Conservation (phyloP, 2,113 vertebrate genomes). For the Mohoua ochrocephala region DNA sequence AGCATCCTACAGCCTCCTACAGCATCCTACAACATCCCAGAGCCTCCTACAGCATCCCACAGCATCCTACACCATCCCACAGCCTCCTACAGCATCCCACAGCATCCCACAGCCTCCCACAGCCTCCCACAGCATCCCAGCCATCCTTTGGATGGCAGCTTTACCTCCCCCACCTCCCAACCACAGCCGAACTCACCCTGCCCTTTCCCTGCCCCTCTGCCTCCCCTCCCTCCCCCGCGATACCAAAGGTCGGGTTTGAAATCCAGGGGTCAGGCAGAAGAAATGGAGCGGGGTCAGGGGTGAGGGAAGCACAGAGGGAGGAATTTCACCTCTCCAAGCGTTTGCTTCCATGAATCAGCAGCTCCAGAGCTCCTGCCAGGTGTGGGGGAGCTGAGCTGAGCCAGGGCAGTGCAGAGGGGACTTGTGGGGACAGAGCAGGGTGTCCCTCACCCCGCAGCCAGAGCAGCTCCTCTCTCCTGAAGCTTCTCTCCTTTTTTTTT, state of each 20-base stretch:
- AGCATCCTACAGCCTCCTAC: neutral
- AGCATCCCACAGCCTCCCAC: neutral
- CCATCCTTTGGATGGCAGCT: neutral
- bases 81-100: neutral
- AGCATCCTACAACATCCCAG: neutral
- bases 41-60: neutral
- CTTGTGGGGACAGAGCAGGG: neutral
- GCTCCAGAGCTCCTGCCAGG: neutral
- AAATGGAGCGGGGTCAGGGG: constrained; percentile 56
- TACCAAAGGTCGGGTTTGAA: constrained; percentile 43
- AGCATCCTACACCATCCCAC: too few species aligned
- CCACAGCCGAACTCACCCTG: neutral
- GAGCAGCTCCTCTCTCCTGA: neutral
- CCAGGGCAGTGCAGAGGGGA: neutral
- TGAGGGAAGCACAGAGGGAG: neutral
- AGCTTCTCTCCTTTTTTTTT: too few species aligned
- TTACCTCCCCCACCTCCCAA: neutral
- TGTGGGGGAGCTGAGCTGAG: neutral
- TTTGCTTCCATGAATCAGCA: neutral
- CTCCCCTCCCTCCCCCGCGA: neutral
- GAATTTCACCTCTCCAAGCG: neutral
- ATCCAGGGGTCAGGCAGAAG: constrained; percentile 57
- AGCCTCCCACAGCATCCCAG: neutral
- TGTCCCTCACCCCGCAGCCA: neutral
- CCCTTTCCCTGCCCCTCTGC: neutral